Evolutionary conservation across 1,140 invertebrate genomes (phyloP).

Genomic region (Drosophila sproati): DNA sequence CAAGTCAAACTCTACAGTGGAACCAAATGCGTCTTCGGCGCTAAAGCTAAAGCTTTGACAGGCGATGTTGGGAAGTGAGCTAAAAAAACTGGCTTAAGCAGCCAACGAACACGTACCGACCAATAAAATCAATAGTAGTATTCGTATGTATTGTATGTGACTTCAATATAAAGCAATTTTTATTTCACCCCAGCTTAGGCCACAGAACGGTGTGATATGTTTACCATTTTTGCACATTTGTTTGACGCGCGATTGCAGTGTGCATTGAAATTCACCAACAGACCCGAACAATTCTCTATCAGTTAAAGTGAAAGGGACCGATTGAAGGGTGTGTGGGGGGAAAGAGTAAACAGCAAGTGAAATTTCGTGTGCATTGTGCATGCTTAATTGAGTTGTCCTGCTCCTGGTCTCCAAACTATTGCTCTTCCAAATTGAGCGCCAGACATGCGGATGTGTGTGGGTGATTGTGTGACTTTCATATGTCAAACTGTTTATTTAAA

Average conservation of each 20-base stretch:
- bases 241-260: slow-evolving; percentile 49
- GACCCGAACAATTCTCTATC: not conserved
- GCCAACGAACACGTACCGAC: slow-evolving; percentile 16
- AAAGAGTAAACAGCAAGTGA: slow-evolving; percentile 31
- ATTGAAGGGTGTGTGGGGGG: not conserved
- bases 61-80: not conserved
- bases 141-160: slow-evolving; percentile 50
- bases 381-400: slow-evolving; percentile 77
- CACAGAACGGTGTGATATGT: slow-evolving; percentile 11
- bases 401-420: slow-evolving; percentile 11
- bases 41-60: not conserved
- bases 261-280: slow-evolving; percentile 61
- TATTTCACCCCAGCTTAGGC: slow-evolving; percentile 20
- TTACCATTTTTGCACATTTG: slow-evolving; percentile 38
- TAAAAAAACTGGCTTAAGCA: slow-evolving; percentile 10
- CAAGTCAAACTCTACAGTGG: too few relatives aligned
- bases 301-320: not conserved
- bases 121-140: slow-evolving; percentile 71
- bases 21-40: not conserved
- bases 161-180: slow-evolving; percentile 73
- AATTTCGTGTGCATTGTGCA: slow-evolving; percentile 80
- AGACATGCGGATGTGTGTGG: slow-evolving; percentile 26
- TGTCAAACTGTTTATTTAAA: slow-evolving; percentile 68
- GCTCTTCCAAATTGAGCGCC: not conserved
- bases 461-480: slow-evolving; percentile 29